Evolutionary conservation across 2,113 vertebrate genomes (phyloP).

Genomic region (Catagonus wagneri): DNA sequence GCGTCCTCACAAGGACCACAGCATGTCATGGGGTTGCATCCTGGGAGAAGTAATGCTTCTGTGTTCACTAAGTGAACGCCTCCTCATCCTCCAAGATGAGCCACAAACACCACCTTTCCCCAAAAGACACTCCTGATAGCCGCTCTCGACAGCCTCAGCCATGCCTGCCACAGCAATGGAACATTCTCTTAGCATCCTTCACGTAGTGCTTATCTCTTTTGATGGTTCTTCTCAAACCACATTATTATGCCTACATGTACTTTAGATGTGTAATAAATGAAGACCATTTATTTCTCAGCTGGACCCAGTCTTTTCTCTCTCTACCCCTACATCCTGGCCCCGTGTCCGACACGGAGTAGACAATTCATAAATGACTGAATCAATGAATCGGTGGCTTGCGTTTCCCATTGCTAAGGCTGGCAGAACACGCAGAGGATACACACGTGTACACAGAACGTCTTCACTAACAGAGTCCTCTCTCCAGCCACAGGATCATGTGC

Average conservation of each 20-base stretch:
- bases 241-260: background rate
- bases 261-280: background rate
- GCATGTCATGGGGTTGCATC: background rate
- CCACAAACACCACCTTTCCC: rapidly evolving
- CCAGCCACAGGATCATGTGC: background rate
- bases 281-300: background rate
- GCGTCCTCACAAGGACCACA: background rate
- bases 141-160: background rate
- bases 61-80: background rate
- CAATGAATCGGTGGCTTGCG: background rate
- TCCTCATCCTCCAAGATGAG: background rate
- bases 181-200: background rate
- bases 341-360: background rate
- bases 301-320: background rate
- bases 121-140: too few species aligned
- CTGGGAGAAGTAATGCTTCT: background rate
- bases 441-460: background rate
- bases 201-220: background rate
- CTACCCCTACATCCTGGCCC: background rate
- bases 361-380: background rate
- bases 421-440: background rate
- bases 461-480: background rate
- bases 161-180: background rate
- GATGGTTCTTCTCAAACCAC: rapidly evolving
- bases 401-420: background rate